Evolutionary conservation across 1,140 invertebrate species (phyloP).

Genomic region (Arctopsyche grandis): DNA sequence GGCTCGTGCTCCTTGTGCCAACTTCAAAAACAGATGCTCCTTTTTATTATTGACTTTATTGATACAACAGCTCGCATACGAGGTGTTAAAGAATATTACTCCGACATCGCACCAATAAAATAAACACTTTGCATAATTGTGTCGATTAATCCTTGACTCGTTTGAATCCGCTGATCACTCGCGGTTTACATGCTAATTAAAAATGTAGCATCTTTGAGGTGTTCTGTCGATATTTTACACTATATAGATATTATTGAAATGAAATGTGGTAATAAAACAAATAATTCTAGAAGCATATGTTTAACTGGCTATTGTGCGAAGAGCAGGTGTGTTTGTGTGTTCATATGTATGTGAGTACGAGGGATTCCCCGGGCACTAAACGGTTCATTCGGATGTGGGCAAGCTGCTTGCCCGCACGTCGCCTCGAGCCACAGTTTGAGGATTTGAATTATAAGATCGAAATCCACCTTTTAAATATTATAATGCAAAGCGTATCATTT

Average conservation of each 20-base stretch:
- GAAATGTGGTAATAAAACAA: not conserved
- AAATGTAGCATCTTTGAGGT: too few relatives aligned
- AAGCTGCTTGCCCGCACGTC: slow-evolving; percentile 22
- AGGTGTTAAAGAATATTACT: too few relatives aligned
- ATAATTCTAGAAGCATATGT: not conserved
- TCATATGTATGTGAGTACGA: not conserved
- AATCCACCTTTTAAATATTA: slow-evolving; percentile 18
- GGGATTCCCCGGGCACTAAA: not conserved
- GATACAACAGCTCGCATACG: too few relatives aligned
- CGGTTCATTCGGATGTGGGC: not conserved
- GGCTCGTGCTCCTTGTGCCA: not conserved
- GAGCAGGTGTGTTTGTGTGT: not conserved
- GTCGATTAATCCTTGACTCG: too few relatives aligned
- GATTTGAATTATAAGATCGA: slow-evolving; percentile 7
- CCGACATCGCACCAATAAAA: too few relatives aligned
- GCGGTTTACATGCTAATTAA: too few relatives aligned
- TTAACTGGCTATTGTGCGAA: not conserved
- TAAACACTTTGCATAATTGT: too few relatives aligned
- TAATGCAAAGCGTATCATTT: slow-evolving; percentile 11
- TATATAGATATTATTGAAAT: too few relatives aligned
- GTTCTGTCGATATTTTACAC: too few relatives aligned
- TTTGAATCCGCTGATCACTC: too few relatives aligned
- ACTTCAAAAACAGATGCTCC: not conserved
- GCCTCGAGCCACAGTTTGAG: slow-evolving; percentile 31
- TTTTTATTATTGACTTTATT: too few relatives aligned